Conservation (phyloP, 2,888 invertebrate genomes). For the Pollenia griseotomentosa region DNA sequence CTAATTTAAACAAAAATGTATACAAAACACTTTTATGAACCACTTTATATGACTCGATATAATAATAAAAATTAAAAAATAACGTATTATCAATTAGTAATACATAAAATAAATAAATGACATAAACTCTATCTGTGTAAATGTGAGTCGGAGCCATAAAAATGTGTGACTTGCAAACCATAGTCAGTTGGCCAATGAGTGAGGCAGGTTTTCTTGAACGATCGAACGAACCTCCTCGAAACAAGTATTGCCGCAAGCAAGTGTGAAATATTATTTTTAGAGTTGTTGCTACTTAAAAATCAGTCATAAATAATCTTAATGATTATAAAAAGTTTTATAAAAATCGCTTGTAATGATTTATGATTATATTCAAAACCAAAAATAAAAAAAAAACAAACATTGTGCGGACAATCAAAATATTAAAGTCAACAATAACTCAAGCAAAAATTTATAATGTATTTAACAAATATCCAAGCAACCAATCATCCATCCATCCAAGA, state of each 20-base stretch:
- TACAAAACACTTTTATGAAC: constrained; percentile 48
- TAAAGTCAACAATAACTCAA: constrained; percentile 30
- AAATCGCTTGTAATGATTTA: constrained; percentile 52
- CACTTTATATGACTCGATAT: constrained; percentile 47
- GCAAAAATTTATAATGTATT: constrained; percentile 5
- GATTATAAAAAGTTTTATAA: constrained; percentile 41
- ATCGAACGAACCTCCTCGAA: neutral
- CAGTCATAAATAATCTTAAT: constrained; percentile 54
- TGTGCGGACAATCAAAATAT: constrained; percentile 51
- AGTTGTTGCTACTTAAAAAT: constrained; percentile 63
- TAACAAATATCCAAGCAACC: neutral
- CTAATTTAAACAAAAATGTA: constrained; percentile 3
- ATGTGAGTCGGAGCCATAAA: constrained; percentile 34
- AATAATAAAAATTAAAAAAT: constrained; percentile 23
- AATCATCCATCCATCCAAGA: neutral
- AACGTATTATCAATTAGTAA: constrained; percentile 66
- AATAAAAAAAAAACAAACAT: constrained; percentile 31
- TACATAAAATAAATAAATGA: constrained; percentile 63
- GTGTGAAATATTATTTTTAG: constrained; percentile 66
- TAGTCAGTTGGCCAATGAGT: constrained; percentile 36
- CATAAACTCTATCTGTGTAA: constrained; percentile 49
- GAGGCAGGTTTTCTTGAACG: constrained; percentile 28
- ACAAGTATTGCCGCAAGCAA: constrained; percentile 54
- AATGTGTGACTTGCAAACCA: constrained; percentile 20
- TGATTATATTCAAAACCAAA: constrained; percentile 23